Evolutionary conservation across 2,888 invertebrate genomes (phyloP), one percentile per base, ranked within the genome.

Genomic region (Netelia fuscicornis): DNA sequence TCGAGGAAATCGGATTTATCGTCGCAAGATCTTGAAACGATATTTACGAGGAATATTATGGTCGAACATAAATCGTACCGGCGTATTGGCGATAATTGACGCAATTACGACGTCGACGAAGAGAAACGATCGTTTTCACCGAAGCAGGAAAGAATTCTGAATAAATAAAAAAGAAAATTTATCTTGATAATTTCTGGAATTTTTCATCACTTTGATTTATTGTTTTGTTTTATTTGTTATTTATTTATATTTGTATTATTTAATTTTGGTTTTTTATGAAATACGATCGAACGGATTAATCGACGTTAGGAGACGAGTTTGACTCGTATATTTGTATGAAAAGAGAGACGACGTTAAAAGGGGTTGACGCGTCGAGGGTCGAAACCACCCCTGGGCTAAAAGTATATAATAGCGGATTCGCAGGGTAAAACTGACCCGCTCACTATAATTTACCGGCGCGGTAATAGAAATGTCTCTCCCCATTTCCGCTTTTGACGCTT

Each of bases 121-220:
- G 78, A 70, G 20, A 52, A 62, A 78, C 62, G 64, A 78, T 2
- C 11, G 52, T 54, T n/a, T 54, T 13, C 54, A 54, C 62, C 37
- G 52, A 6, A 37, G 5, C 20, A 71, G 17, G 9, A 23, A 62
- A 52, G 42, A 52, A 52, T 37, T 17, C 20, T 6, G 5, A n/a
- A 17, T n/a, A 30, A 78, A 30, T 68, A 17, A 17, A 17, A 17
- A 17, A 17, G 23, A 42, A 20, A 30, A 30, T 5, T 5, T 30
- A 30, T 5, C 30, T 3, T 5, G 5, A 30, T 2, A 30, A 30
- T 30, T 30, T 30, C 6, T 30, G 5, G 5, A 52, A 42, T 68
- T 77, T 78, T 68, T 56, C 65, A n/a, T 17, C 25, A 25, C 65
- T 67, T 42, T 30, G 5, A 30, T 30, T 30, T 30, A 30, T 30